Percentiles rank a stretch among this genome's conserved stretches.
Evolutionary conservation across 1,140 invertebrate species (phyloP).

Genomic region (Drosophila truncata): DNA sequence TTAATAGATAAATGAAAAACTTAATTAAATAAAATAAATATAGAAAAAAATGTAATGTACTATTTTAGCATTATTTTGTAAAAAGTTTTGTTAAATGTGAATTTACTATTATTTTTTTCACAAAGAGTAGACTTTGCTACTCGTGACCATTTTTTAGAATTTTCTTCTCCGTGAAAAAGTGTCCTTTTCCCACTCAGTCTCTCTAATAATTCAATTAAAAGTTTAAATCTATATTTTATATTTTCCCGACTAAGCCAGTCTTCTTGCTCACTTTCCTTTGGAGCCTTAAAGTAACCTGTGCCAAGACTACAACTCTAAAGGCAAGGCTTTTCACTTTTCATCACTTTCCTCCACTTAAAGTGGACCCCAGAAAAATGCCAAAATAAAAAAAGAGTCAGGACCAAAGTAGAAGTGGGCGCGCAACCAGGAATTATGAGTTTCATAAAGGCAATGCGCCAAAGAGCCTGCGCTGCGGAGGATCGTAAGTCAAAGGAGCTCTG

Average conservation of each 20-base stretch:
- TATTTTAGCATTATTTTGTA: not conserved
- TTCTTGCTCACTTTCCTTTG: not conserved
- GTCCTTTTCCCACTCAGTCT: not conserved
- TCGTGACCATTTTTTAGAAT: not conserved
- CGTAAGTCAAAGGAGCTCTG: conserved; percentile 64
- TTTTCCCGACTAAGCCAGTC: not conserved
- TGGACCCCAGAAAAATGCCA: conserved; percentile 14
- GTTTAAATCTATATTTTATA: conserved; percentile 13
- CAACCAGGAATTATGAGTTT: conserved; percentile 55
- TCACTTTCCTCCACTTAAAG: conserved; percentile 37
- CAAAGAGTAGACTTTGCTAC: no score
- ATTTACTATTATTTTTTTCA: no score
- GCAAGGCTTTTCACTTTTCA: conserved; percentile 29
- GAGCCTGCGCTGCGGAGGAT: conserved; percentile 49
- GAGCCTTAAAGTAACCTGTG: conserved; percentile 3
- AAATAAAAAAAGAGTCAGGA: conserved; percentile 6
- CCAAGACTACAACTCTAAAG: not conserved
- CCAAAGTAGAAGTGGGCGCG: conserved; percentile 17
- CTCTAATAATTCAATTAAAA: conserved; percentile 53
- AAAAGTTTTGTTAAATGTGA: not conserved
- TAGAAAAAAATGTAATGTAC: rapidly evolving
- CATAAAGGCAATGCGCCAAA: conserved; percentile 70
- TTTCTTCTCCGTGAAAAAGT: not conserved
- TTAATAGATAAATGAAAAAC: conserved; percentile 17
- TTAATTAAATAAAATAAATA: conserved; percentile 11